Evolutionary conservation across 2,888 invertebrate genomes (phyloP), one percentile per base, ranked within the genome.

Genomic region (Metopia argyrocephala): DNA sequence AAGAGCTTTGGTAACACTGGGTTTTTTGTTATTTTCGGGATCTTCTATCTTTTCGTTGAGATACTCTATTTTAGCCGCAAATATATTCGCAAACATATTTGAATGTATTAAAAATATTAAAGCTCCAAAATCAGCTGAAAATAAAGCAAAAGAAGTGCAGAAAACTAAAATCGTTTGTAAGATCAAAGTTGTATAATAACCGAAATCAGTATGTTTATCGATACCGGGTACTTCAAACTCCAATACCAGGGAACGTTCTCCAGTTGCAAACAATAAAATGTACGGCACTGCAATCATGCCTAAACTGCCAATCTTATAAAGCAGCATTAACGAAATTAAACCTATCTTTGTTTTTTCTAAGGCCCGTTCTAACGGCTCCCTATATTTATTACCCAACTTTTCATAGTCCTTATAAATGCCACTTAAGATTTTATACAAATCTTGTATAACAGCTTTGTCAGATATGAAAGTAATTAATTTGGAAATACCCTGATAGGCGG

Each of bases 171-270:
- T 0, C 5, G 71, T 21, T 20, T 87, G 87, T 15, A 73, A 25
- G 4, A 20, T 62, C 27, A 84, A 46, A 1, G 85, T 84, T 1
- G 68, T 1, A 31, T 82, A 75, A 27, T 80, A 84, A 1, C 86
- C 86, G 9, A 69, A 27, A 20, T 79, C 31, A 0, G 84, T 85
- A 0, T 73, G 15, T 5, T 82, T 57, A 78, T 85, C 85, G 0
- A 87, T 1, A 1, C 74, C 74, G 0, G 87, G 86, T 5, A 87
- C 31, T 15, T 82, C 76, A 59, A 84, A 86, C 20, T 86, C 85
- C 83, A 86, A 84, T 0, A 84, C 70, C n/a, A 84, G 25, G 2
- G 76, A 59, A 0, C 82, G 75, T 3, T 45, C 48, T 2, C 84
- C 84, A 0, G 71, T 84, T 0, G 76, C 1, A 0, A 68, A 2